Conservation (phyloP, 2,888 invertebrate genomes). For the Heliothis peltigera region DNA sequence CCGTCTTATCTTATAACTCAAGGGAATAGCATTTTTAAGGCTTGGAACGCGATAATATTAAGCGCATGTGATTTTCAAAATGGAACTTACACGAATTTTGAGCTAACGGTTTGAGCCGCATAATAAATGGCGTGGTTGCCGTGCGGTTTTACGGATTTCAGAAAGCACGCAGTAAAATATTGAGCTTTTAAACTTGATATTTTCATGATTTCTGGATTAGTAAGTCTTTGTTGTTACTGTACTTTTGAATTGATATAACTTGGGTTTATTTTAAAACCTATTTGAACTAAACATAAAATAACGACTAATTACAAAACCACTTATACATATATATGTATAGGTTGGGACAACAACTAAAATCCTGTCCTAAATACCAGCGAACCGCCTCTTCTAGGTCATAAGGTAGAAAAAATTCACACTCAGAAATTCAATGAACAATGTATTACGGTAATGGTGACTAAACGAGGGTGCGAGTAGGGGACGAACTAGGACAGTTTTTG, state of each 20-base stretch:
- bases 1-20: conserved; percentile 53
- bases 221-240: not conserved
- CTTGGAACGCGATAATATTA: conserved; percentile 39
- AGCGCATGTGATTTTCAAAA: conserved; percentile 30
- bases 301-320: not conserved
- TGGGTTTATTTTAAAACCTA: no score
- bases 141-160: conserved; percentile 13
- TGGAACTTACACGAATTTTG: conserved; percentile 28
- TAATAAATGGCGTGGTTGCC: conserved; percentile 12
- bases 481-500: conserved; percentile 64
- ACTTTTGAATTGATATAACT: no score
- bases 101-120: conserved; percentile 5
- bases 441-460: conserved; percentile 65
- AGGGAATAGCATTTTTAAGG: conserved; percentile 48
- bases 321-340: no score
- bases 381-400: conserved; percentile 54
- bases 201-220: not conserved
- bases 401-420: conserved; percentile 62
- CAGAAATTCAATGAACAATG: conserved; percentile 75
- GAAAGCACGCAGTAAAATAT: not conserved
- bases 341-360: not conserved
- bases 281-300: no score
- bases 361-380: conserved; percentile 6
- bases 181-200: not conserved
- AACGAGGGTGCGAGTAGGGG: conserved; percentile 44